phyloP scores from a whole-genome alignment of 2,888 invertebrate species.

The Synanthedon myopaeformis region DNA sequence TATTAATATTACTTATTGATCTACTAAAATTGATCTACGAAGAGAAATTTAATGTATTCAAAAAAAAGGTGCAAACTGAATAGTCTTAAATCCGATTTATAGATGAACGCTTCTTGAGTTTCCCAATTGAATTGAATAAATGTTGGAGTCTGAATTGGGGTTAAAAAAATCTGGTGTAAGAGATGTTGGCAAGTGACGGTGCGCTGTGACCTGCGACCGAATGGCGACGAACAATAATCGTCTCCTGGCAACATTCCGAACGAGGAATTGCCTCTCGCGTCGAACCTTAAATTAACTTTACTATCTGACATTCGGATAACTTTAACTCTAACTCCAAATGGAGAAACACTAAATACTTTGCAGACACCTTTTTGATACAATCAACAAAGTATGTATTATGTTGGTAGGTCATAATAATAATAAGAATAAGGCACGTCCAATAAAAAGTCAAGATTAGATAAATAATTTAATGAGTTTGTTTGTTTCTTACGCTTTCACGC shows the following conservation, averaged over 20 bases:
- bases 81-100: conserved; percentile 1
- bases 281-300: not conserved
- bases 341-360: too few species aligned
- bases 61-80: conserved; percentile 3
- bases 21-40: too few species aligned
- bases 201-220: conserved; percentile 15
- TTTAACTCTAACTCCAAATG: not conserved
- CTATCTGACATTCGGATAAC: not conserved
- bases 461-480: too few species aligned
- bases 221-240: conserved; percentile 23
- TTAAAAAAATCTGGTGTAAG: conserved; percentile 12
- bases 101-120: not conserved
- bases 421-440: too few species aligned
- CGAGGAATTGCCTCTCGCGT: conserved; percentile 2
- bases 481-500: too few species aligned
- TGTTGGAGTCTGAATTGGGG: conserved; percentile 13
- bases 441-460: too few species aligned
- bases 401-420: too few species aligned
- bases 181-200: conserved; percentile 22
- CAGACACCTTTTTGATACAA: too few species aligned
- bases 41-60: not conserved
- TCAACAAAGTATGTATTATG: too few species aligned
- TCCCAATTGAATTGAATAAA: conserved; percentile 12
- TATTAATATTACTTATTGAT: too few species aligned
- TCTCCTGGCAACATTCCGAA: conserved; percentile 21